Evolutionary conservation across 1,140 invertebrate species (phyloP).

Genomic region (Periplaneta americana): DNA sequence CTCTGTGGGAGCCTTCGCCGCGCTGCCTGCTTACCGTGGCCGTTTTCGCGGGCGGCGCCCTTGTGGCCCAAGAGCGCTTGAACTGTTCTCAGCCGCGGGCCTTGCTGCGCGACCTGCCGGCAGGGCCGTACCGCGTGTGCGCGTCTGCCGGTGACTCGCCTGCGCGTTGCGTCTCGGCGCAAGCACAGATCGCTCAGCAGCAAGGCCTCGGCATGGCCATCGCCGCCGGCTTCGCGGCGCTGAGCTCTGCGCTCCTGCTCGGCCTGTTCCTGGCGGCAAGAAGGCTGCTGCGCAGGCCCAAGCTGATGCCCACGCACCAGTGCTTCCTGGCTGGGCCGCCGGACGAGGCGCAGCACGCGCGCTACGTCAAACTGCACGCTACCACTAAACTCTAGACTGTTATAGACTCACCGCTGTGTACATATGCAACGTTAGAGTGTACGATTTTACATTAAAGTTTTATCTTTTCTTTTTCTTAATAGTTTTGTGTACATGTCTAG

Average conservation of each 20-base stretch:
- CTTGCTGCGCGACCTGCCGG: slow-evolving; percentile 29
- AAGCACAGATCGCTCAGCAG: neutral
- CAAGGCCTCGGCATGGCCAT: slow-evolving; percentile 19
- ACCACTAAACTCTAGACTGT: slow-evolving; percentile 52
- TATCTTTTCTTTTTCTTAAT: no score
- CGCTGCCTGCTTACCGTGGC: slow-evolving; percentile 35
- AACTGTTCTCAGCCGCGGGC: slow-evolving; percentile 33
- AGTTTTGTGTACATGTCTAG: no score
- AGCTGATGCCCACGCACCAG: slow-evolving; percentile 41
- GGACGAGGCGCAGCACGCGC: slow-evolving; percentile 43
- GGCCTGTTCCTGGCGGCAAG: slow-evolving; percentile 28
- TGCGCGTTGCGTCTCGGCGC: slow-evolving; percentile 45
- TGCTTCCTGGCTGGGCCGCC: slow-evolving; percentile 47
- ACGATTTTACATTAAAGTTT: no score
- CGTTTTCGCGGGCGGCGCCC: slow-evolving; percentile 30
- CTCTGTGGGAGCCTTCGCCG: slow-evolving; percentile 21
- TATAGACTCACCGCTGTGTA: no score
- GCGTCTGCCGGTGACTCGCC: slow-evolving; percentile 27
- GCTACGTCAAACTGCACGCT: slow-evolving; percentile 54
- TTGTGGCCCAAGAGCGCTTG: slow-evolving; percentile 32
- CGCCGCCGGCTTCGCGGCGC: slow-evolving; percentile 24
- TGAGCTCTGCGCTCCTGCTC: slow-evolving; percentile 31
- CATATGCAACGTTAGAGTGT: no score
- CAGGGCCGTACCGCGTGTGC: slow-evolving; percentile 36
- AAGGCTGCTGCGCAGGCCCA: slow-evolving; percentile 45